phyloP scores from a whole-genome alignment of 2,113 vertebrate species.

The Blennius ocellaris region DNA sequence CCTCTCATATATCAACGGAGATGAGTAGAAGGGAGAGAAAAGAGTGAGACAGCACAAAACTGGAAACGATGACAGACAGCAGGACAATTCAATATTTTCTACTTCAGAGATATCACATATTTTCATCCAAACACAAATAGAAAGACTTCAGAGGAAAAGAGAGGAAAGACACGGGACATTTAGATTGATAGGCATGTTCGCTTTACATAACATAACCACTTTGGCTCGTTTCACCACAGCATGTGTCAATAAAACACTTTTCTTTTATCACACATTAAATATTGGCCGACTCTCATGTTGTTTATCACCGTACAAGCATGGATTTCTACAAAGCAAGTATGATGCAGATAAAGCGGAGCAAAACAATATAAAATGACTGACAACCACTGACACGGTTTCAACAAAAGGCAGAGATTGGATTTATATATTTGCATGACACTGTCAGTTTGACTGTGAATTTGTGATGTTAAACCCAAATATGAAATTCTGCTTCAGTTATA shows the following conservation, averaged over 20 bases:
- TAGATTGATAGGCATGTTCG: not conserved
- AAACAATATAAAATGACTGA: not conserved
- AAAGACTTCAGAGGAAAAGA: slow-evolving; percentile 6
- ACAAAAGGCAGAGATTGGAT: not conserved
- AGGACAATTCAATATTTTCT: not conserved
- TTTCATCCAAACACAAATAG: slow-evolving; percentile 14
- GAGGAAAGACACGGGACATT: not conserved
- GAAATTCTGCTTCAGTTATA: not conserved
- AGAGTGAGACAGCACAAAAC: slow-evolving; percentile 14
- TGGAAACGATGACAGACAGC: not conserved
- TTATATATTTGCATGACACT: not conserved
- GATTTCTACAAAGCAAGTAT: not conserved
- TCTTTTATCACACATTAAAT: not conserved
- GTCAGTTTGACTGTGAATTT: not conserved
- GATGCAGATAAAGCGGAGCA: not conserved
- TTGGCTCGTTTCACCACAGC: not conserved
- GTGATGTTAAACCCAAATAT: not conserved
- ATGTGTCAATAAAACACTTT: not conserved
- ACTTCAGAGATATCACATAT: not conserved
- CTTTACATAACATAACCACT: not conserved
- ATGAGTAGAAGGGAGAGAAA: slow-evolving; percentile 14
- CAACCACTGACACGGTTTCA: not conserved
- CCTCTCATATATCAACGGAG: slow-evolving; percentile 39
- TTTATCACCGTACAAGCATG: not conserved
- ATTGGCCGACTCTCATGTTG: not conserved